Base-by-base conservation (phyloP, 2,797 vertebrate genomes). In the Gallinago solitaria region DNA sequence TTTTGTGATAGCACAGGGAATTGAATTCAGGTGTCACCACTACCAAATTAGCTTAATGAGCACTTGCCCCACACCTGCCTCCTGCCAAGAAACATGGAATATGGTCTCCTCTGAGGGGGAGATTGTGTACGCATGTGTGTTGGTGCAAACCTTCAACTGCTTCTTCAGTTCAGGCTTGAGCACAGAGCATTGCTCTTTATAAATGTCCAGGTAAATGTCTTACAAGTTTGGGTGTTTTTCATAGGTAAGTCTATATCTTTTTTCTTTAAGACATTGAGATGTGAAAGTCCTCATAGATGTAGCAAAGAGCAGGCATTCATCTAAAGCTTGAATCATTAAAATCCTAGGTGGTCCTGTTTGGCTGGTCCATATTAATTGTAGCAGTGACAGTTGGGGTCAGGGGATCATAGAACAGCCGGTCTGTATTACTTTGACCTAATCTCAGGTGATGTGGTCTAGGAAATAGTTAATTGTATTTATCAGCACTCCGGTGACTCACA, bases 381-480 rank as follows among this genome's bases (percentile, higher is more conserved):
- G 70, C 63, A 77, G 21, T 93, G 91, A 84, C 50, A 86, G 78
- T 24, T 83, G 60, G 59, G 68, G 88, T 95, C 90, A 82, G 30
- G 54, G 45, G 60, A 84, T 92, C 85, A 65, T 35, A 27, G 70
- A 91, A 79, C 83, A 95, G 73, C 69, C 0, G 5, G 16, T 75
- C 69, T 91, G 9, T 93, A 91, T 91, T 91, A 87, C 77, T 93
- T 88, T 89, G 95, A 82, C 87, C 67, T 90, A 82, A 84, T 92
- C 35, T 94, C 80, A 94, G 83, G 77, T 97, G 83, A 80, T 84
- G 35, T 74, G 32, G 60, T 95, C 30, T 96, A 90, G 74, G 83
- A 95, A 96, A 95, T 70, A 86, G 76, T 89, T 93, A 82, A 89
- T 95, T 91, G 47, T 37, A 60, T 81, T 88, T 92, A 93, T 89